These are phyloP conservation scores for Diploscapter pachys DNA, from an alignment of 1,140 invertebrate genomes.

Conservation along the genomic window DNA sequence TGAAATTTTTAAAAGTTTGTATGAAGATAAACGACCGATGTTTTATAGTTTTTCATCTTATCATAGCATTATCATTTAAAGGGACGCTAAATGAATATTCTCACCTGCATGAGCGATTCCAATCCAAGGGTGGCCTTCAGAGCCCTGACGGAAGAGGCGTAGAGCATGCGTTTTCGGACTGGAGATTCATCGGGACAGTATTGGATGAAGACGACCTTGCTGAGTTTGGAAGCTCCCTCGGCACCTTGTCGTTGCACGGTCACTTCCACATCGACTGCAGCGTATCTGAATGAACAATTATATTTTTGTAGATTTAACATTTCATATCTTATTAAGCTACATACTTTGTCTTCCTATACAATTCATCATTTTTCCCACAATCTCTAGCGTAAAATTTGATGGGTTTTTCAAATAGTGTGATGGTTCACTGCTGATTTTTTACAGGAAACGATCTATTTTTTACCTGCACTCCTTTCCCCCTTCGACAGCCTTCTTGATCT, in stretches of 20 bases:
- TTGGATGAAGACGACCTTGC: constrained; percentile 58
- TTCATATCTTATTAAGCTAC: neutral
- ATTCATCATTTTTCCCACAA: neutral
- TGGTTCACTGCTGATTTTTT: neutral
- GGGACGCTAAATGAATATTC: no score
- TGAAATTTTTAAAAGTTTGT: no score
- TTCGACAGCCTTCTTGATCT: constrained; percentile 53
- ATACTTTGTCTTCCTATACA: neutral
- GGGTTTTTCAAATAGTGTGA: neutral
- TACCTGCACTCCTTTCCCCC: constrained; percentile 54
- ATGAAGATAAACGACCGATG: no score
- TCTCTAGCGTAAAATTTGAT: neutral
- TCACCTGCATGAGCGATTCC: constrained; percentile 54
- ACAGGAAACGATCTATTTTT: neutral
- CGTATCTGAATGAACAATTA: constrained; percentile 39
- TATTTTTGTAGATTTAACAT: neutral
- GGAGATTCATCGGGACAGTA: constrained; percentile 59
- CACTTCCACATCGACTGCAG: constrained; percentile 57
- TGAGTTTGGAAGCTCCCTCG: constrained; percentile 47
- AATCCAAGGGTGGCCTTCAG: constrained; percentile 57
- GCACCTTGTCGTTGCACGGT: constrained; percentile 54
- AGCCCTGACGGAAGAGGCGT: constrained; percentile 59
- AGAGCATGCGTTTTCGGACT: constrained; percentile 57
- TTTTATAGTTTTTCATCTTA: no score
- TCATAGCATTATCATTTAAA: no score